Evolutionary conservation across 2,797 vertebrate species (phyloP), one percentile per base, ranked within the genome.

Genomic region (Sebastes vulpes): DNA sequence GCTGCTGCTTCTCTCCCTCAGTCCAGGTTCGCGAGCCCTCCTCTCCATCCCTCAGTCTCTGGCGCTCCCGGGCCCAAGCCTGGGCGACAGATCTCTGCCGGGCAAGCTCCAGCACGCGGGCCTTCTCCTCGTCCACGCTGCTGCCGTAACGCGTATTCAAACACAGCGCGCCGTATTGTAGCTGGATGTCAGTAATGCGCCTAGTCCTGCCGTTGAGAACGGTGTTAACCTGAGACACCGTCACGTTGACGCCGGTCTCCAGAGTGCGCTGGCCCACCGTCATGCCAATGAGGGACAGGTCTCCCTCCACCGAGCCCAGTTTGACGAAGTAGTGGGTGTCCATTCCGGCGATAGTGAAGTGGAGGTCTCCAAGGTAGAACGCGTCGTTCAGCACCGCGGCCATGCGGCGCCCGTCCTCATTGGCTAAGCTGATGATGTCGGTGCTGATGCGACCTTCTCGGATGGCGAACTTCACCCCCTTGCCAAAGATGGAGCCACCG

Each of bases 301-400:
- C 98, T 0, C 95, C 95, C 85, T 99, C 98, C 0, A 98, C 98
- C 0, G 97, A 96, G 69, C 97, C 98, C 68, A 96, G 92, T 83
- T 99, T 99, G 72, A 99, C 94, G 48, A 99, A 99, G 85, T 98
- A 97, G 93, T 99, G 99, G 0, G 98, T 98, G 94, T 99, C 99
- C 79, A 97, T 87, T 4, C 97, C 97, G 0, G 93, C 95, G 0
- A 98, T 86, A 9, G 98, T 99, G 96, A 98, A 99, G 89, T 98
- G 98, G 72, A 99, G 94, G 90, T 97, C 96, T 81, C 98, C 96
- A 57, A 99, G 97, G 94, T 99, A 99, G 82, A 97, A 94, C 2
- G 98, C 97, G 0, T 97, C 97, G 79, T 99, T 97, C 59, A 99
- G 93, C 66, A 99, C 96, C 3, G 98, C 98, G 0, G 98, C 98